phyloP scores from a whole-genome alignment of 92 coral and sea anemone genomes.

The Bergia puertoricense region DNA sequence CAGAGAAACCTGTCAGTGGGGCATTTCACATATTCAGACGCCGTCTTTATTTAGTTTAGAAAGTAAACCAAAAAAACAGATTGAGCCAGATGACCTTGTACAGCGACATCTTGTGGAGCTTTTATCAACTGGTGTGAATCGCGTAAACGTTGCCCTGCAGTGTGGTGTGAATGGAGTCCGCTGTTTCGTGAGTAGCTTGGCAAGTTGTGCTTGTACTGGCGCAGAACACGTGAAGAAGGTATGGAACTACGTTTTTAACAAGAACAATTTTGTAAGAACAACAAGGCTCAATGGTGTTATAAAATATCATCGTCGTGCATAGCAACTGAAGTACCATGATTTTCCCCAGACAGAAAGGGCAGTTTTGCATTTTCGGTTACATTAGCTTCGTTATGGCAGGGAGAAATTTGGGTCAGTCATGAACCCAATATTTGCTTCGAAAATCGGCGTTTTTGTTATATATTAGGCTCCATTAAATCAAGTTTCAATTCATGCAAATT shows the following conservation, averaged over 20 bases:
- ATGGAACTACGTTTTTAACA: not conserved
- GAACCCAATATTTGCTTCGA: too few relatives aligned
- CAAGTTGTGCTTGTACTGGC: constrained; percentile 18
- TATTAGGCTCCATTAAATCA: too few relatives aligned
- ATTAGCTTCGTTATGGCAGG: too few relatives aligned
- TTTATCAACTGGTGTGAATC: constrained; percentile 14
- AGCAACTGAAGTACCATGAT: too few relatives aligned
- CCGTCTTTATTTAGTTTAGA: not conserved
- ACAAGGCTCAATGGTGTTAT: too few relatives aligned
- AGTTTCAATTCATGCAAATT: too few relatives aligned
- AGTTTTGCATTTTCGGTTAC: too few relatives aligned
- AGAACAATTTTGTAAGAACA: too few relatives aligned
- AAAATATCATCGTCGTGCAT: too few relatives aligned
- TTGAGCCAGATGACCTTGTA: not conserved
- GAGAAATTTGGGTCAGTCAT: too few relatives aligned
- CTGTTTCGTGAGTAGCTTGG: constrained; percentile 16
- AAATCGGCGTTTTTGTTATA: too few relatives aligned
- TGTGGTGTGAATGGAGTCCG: constrained; percentile 15
- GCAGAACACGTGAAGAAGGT: constrained; percentile 37
- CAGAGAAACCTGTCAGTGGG: not conserved
- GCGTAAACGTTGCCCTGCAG: constrained; percentile 13
- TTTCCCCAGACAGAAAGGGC: too few relatives aligned
- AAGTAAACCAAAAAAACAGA: not conserved
- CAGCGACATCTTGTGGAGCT: constrained; percentile 11
- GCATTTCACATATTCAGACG: not conserved